phyloP scores from a whole-genome alignment of 2,888 invertebrate genomes.

The Sinohyriopsis cumingii region DNA sequence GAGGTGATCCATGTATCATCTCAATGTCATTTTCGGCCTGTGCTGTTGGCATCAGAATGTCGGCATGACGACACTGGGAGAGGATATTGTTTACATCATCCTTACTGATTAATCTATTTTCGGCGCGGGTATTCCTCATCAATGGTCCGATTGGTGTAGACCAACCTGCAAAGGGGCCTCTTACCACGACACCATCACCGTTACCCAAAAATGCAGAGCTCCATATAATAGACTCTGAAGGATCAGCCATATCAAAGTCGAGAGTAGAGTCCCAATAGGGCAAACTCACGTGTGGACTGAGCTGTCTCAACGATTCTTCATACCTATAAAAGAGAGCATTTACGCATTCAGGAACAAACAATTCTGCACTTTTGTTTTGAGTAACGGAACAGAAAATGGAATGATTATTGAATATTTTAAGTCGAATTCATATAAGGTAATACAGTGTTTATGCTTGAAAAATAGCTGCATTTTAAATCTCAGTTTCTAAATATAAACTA shows the following conservation, averaged over 20 bases:
- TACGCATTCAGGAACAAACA: no score
- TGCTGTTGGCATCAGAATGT: slow-evolving; percentile 20
- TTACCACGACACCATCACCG: slow-evolving; percentile 48
- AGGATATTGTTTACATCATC: slow-evolving; percentile 23
- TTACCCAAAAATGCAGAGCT: slow-evolving; percentile 49
- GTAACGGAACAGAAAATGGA: no score
- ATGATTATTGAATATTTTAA: no score
- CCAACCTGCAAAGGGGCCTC: slow-evolving; percentile 59
- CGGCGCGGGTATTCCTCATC: slow-evolving; percentile 46
- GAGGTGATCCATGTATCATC: slow-evolving; percentile 35
- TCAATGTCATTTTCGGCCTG: slow-evolving; percentile 35
- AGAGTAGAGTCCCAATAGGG: slow-evolving; percentile 59
- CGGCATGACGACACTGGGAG: slow-evolving; percentile 4
- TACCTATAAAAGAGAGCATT: slow-evolving; percentile 28
- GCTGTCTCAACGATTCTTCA: slow-evolving; percentile 53
- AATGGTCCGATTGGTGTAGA: slow-evolving; percentile 42
- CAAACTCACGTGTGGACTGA: slow-evolving; percentile 44
- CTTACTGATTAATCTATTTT: slow-evolving; percentile 43
- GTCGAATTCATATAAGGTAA: no score
- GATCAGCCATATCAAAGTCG: slow-evolving; percentile 45
- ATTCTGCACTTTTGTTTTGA: no score
- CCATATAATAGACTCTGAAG: slow-evolving; percentile 49
- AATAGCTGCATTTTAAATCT: no score
- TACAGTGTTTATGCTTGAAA: no score
- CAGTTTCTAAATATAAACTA: no score